Evolutionary conservation across 2,797 vertebrate species (phyloP).

Genomic region (Oceanodroma leucorhoa): DNA sequence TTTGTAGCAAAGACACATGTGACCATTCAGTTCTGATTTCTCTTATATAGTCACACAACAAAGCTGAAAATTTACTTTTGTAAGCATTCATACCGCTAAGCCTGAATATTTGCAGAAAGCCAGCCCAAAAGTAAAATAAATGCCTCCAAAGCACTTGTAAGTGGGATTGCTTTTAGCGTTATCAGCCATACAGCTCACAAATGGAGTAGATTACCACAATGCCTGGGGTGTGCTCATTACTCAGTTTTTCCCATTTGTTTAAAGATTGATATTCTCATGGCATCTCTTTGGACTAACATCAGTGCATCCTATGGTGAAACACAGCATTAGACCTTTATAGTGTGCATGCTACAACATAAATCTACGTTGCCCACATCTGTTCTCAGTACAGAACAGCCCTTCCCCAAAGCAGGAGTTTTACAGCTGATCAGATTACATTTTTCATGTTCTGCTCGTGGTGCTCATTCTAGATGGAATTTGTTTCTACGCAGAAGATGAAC

Average conservation of each 20-base stretch:
- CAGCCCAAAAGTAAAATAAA: not conserved
- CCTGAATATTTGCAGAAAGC: not conserved
- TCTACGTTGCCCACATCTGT: not conserved
- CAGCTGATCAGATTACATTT: not conserved
- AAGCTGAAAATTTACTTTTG: not conserved
- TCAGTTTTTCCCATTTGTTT: not conserved
- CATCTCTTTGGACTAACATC: not conserved
- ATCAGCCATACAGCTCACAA: not conserved
- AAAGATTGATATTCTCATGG: not conserved
- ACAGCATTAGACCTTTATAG: not conserved
- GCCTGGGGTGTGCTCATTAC: not conserved
- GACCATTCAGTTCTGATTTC: not conserved
- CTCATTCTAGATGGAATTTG: not conserved
- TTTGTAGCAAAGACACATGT: not conserved
- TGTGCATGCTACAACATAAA: not conserved
- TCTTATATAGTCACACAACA: not conserved
- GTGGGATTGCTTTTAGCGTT: not conserved
- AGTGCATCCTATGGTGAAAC: not conserved
- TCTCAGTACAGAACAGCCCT: not conserved
- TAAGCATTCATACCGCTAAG: not conserved
- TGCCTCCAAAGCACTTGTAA: not conserved
- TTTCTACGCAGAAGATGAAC: not conserved
- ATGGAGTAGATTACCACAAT: not conserved
- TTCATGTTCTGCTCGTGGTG: not conserved
- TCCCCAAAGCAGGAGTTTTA: not conserved